These are phyloP conservation scores for Oreochromis mossambicus DNA, from an alignment of 2,797 vertebrate genomes.

Conservation along the genomic window DNA sequence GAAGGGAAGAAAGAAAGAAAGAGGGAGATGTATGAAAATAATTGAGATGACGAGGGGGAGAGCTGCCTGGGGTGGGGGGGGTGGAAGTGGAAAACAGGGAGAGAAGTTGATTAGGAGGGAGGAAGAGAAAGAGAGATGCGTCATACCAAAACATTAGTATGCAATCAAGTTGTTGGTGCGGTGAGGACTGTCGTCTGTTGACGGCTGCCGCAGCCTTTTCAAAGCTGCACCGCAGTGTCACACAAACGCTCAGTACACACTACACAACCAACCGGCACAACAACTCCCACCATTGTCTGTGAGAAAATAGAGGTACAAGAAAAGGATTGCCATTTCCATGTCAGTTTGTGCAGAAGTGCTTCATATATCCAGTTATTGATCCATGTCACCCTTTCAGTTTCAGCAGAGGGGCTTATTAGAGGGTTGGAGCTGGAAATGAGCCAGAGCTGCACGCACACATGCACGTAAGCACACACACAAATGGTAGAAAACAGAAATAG, in stretches of 20 bases:
- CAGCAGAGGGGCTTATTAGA: conserved; percentile 40
- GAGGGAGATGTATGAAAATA: conserved; percentile 37
- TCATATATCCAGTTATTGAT: conserved; percentile 47
- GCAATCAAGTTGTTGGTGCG: conserved; percentile 58
- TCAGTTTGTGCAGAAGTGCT: conserved; percentile 18
- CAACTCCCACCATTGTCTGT: conserved; percentile 32
- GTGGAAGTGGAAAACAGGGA: background rate
- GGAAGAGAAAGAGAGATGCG: conserved; percentile 19
- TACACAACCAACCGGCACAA: background rate
- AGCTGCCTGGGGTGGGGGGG: background rate
- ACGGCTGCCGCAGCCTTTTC: conserved; percentile 46
- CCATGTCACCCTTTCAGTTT: conserved; percentile 20
- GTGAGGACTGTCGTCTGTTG: conserved; percentile 19
- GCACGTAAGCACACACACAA: background rate
- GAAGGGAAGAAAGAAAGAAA: background rate
- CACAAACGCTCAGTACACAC: background rate
- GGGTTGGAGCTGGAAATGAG: conserved; percentile 22
- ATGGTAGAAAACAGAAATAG: background rate
- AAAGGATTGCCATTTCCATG: conserved; percentile 15
- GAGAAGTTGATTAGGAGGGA: conserved; percentile 5
- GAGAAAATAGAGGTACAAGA: conserved; percentile 8
- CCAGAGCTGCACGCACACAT: background rate
- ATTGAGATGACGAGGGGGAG: background rate
- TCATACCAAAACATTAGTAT: conserved; percentile 61
- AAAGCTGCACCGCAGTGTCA: conserved; percentile 29